Conservation (phyloP, 1,140 invertebrate genomes). For the Drosophila subobscura region DNA sequence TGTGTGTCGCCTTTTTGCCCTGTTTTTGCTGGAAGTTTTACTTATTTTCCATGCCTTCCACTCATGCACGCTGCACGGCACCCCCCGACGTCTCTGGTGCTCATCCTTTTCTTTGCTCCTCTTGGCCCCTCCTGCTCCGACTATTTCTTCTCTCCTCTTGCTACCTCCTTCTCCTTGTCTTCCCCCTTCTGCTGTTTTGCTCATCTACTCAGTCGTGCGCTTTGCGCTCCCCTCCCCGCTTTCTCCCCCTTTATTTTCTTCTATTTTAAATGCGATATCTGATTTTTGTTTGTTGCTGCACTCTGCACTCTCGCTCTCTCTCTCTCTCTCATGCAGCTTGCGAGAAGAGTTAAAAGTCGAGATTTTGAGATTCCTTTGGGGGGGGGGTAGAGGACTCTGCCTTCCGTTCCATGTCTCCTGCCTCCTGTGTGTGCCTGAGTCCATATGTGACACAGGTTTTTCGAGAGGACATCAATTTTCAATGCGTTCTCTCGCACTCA, state of each 20-base stretch:
- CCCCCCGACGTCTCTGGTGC: no score
- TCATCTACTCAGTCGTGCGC: conserved; percentile 76
- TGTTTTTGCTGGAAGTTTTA: conserved; percentile 9
- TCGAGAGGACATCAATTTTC: conserved; percentile 49
- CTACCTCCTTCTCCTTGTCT: conserved; percentile 12
- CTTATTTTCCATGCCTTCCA: conserved; percentile 6
- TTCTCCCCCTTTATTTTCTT: conserved; percentile 24
- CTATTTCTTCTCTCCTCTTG: conserved; percentile 46
- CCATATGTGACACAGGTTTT: conserved; percentile 32
- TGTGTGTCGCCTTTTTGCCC: conserved; percentile 21
- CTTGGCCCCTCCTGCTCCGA: no score
- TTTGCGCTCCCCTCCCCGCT: conserved; percentile 51
- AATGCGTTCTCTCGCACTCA: conserved; percentile 26
- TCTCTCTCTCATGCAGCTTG: conserved; percentile 61
- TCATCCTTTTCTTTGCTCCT: no score
- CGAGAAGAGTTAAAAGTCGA: conserved; percentile 67
- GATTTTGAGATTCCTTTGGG: conserved; percentile 44
- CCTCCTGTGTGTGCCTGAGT: no score
- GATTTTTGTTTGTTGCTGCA: conserved; percentile 48
- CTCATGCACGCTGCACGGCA: no score
- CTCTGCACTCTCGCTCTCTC: conserved; percentile 6
- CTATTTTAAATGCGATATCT: conserved; percentile 77
- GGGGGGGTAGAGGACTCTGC: not conserved
- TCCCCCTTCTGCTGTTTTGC: conserved; percentile 40
- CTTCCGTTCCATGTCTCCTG: no score